These are phyloP conservation scores for Benitochromis conjunctus DNA, from an alignment of 2,113 vertebrate species.

Conservation along the genomic window DNA sequence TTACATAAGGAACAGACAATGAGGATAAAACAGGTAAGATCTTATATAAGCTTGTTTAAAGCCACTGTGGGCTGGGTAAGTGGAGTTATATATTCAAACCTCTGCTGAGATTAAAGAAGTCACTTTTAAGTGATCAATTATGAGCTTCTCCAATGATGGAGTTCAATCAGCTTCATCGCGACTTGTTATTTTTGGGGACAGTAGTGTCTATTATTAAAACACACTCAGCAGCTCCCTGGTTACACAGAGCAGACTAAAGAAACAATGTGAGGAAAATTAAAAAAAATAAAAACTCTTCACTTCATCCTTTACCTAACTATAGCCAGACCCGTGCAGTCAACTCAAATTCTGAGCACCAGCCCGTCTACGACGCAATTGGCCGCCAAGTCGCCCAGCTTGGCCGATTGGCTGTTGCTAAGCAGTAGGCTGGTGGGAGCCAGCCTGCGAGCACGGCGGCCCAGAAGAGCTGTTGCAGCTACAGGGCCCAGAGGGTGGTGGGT, in stretches of 20 bases:
- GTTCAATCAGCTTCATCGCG: slow-evolving; percentile 16
- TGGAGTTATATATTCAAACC: background rate
- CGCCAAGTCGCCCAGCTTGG: slow-evolving; percentile 55
- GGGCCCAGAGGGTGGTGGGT: slow-evolving; percentile 35
- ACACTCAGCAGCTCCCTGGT: slow-evolving; percentile 56
- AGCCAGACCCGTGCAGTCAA: slow-evolving; percentile 59
- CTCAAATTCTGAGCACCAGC: slow-evolving; percentile 76
- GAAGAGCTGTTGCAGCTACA: slow-evolving; percentile 58
- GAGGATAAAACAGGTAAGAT: background rate
- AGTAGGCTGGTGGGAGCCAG: slow-evolving; percentile 73
- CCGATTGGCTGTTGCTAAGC: slow-evolving; percentile 82
- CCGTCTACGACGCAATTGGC: slow-evolving; percentile 67
- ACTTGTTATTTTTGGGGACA: slow-evolving; percentile 49
- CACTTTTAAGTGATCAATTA: background rate
- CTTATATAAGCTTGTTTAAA: slow-evolving; percentile 6
- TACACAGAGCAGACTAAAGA: slow-evolving; percentile 39
- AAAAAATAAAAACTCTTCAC: background rate
- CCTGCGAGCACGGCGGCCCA: slow-evolving; percentile 45
- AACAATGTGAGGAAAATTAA: background rate
- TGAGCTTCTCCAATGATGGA: background rate
- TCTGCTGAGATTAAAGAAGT: background rate
- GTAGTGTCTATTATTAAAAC: slow-evolving; percentile 59
- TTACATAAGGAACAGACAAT: background rate
- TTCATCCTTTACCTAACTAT: slow-evolving; percentile 29
- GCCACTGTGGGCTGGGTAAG: background rate